Evolutionary conservation across 2,888 invertebrate genomes (phyloP).

Genomic region (Euclidia mi): DNA sequence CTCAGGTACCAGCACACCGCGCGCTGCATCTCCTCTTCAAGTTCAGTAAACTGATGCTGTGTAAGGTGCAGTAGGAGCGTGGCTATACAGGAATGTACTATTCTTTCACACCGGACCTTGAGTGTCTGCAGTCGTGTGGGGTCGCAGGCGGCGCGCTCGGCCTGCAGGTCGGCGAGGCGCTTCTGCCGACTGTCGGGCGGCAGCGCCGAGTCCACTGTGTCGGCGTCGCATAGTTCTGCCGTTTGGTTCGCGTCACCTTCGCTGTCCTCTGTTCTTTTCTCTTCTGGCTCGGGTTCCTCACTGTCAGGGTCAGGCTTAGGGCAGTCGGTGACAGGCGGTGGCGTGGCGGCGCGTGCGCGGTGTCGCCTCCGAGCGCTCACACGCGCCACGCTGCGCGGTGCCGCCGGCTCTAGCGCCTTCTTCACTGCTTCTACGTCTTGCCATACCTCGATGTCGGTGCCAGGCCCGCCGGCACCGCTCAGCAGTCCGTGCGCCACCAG

Average conservation of each 20-base stretch:
- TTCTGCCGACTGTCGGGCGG: conserved; percentile 92
- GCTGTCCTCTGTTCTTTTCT: conserved; percentile 84
- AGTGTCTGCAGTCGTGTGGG: conserved; percentile 94
- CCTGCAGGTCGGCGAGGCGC: conserved; percentile 92
- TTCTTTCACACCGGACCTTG: conserved; percentile 92
- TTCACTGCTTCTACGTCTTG: conserved; percentile 93
- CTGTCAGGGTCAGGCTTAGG: conserved; percentile 71
- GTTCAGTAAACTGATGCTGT: conserved; percentile 95
- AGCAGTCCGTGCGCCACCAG: conserved; percentile 93
- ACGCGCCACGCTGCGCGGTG: conserved; percentile 85
- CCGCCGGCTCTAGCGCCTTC: conserved; percentile 91
- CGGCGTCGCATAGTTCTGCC: conserved; percentile 90
- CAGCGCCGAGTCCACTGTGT: conserved; percentile 92
- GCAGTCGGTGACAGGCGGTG: conserved; percentile 73
- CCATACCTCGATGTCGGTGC: conserved; percentile 96
- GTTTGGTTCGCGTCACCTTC: conserved; percentile 89
- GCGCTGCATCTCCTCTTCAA: conserved; percentile 97
- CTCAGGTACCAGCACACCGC: conserved; percentile 98
- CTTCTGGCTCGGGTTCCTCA: conserved; percentile 72
- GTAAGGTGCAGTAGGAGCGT: conserved; percentile 94
- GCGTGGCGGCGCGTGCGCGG: conserved; percentile 53
- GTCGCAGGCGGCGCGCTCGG: conserved; percentile 94
- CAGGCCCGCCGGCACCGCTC: conserved; percentile 91
- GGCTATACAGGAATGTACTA: conserved; percentile 95
- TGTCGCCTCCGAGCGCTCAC: conserved; percentile 73